Evolutionary conservation across 2,113 vertebrate genomes (phyloP), one percentile per base, ranked within the genome.

Genomic region (Pontoporia blainvillei): DNA sequence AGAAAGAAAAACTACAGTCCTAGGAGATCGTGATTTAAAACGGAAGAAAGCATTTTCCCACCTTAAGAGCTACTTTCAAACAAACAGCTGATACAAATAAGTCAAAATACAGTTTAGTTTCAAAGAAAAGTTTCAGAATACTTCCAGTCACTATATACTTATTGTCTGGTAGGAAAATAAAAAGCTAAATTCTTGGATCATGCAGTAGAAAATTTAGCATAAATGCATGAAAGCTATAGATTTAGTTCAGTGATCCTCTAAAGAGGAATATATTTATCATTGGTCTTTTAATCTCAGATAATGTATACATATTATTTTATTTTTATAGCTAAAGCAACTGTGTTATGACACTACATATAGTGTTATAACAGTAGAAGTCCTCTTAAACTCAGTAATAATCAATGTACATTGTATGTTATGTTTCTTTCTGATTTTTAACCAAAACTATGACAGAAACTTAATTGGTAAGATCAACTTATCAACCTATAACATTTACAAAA

Each of bases 1-100:
- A 44, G 46, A 97, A 95, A 84, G 72, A 78, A 86, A 96, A 94
- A 61, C 7, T 6, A 57, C 31, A 76, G 18, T 88, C 14, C 49
- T 59, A 15, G 7, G n/a, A 95, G 52, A 79, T 20, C 57, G 25
- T 29, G 41, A 25, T 89, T 91, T 89, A 73, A 95, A 88, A 82
- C 57, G 41, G 31, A 95, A 95, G 59, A 83, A 81, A 87, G 2
- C 9, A 21, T 83, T 93, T 96, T 39, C 34, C 29, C 12, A 72
- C 57, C 31, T 94, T 72, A 90, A 76, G 41, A 73, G 76, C 39
- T 94, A 57, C 79, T 95, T 96, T 91, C n/a, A 94, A 90, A 86
- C 34, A 62, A 64, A 72, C 27, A 73, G 54, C 20, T 61, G 49
- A 71, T 66, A 64, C 14, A 71, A 81, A 96, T 69, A 44, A 75